A percentile compares a stretch with the other conserved stretches of the same genome.
These are phyloP conservation scores for Falco peregrinus DNA, from an alignment of 2,797 vertebrate genomes.

Conservation along the genomic window DNA sequence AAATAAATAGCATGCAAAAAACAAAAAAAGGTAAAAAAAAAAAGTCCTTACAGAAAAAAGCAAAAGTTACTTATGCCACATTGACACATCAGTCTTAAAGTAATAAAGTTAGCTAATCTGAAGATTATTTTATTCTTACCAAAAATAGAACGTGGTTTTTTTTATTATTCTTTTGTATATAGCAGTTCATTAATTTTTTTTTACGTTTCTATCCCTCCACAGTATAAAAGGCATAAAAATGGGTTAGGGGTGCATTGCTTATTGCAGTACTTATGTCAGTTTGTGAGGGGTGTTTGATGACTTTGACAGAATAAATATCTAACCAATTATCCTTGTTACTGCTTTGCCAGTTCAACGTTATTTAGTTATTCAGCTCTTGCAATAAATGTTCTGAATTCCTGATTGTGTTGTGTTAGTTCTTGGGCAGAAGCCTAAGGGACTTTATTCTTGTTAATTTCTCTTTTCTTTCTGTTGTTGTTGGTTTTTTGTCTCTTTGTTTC, in stretches of 20 bases:
- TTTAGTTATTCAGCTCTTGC: slow-evolving; percentile 98
- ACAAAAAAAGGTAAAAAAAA: slow-evolving; percentile 56
- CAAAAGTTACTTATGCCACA: slow-evolving; percentile 82
- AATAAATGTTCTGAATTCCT: slow-evolving; percentile 99
- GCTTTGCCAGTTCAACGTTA: slow-evolving; percentile 87
- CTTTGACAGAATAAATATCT: slow-evolving; percentile 95
- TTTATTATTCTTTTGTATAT: slow-evolving; percentile 86
- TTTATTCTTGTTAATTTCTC: slow-evolving; percentile 16
- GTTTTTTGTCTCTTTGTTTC: slow-evolving; percentile 2
- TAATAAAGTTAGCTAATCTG: slow-evolving; percentile 73
- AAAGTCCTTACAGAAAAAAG: slow-evolving; percentile 83
- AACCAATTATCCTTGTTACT: slow-evolving; percentile 99
- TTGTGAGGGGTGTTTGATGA: slow-evolving; percentile 94
- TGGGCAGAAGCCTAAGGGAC: slow-evolving; percentile 54
- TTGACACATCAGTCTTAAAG: slow-evolving; percentile 77
- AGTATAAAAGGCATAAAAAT: slow-evolving; percentile 82
- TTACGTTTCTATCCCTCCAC: slow-evolving; percentile 75
- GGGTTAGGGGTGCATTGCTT: slow-evolving; percentile 95
- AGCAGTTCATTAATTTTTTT: slow-evolving; percentile 83
- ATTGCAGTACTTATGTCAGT: slow-evolving; percentile 94
- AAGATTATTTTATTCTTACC: slow-evolving; percentile 87
- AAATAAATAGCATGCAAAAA: slow-evolving; percentile 94
- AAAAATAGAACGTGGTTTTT: slow-evolving; percentile 63
- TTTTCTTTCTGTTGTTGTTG: slow-evolving; percentile 2
- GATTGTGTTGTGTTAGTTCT: slow-evolving; percentile 78